These are phyloP conservation scores for Syngnathoides biaculeatus DNA, from an alignment of 2,113 vertebrate genomes.

Conservation along the genomic window DNA sequence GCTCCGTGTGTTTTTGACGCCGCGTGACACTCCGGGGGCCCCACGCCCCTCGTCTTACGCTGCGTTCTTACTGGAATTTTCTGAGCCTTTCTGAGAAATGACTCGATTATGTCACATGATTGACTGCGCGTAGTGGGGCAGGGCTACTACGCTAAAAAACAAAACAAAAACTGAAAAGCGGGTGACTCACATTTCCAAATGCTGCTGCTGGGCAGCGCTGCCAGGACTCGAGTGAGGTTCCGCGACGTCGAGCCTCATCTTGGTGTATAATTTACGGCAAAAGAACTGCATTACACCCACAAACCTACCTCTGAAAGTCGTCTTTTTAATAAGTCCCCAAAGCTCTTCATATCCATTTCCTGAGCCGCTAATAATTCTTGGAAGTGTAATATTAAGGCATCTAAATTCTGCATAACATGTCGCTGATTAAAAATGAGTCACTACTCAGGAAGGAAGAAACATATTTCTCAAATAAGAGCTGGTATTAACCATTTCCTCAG, in stretches of 20 bases:
- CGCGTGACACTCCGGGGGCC: conserved; percentile 49
- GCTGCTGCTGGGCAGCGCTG: not conserved
- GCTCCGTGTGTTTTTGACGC: conserved; percentile 40
- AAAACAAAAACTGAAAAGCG: conserved; percentile 15
- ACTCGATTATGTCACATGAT: conserved; percentile 64
- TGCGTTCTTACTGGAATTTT: conserved; percentile 65
- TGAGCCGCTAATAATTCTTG: conserved; percentile 20
- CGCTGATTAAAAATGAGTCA: conserved; percentile 24
- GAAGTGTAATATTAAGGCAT: conserved; percentile 13
- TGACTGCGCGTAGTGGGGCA: conserved; percentile 9
- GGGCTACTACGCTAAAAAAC: conserved; percentile 8
- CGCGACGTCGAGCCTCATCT: not conserved
- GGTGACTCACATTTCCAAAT: conserved; percentile 15
- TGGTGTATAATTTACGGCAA: not conserved
- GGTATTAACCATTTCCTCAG: not conserved
- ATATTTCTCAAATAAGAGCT: not conserved
- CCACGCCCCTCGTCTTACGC: conserved; percentile 48
- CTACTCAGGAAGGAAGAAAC: not conserved
- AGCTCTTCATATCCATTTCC: conserved; percentile 7
- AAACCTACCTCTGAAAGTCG: conserved; percentile 1
- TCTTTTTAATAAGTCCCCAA: conserved; percentile 6
- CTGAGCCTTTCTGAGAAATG: conserved; percentile 63
- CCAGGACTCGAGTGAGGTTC: not conserved
- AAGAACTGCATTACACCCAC: not conserved
- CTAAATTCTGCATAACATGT: conserved; percentile 28